Evolutionary conservation across 2,888 invertebrate species (phyloP).

Genomic region (Epirrhoe tristata): DNA sequence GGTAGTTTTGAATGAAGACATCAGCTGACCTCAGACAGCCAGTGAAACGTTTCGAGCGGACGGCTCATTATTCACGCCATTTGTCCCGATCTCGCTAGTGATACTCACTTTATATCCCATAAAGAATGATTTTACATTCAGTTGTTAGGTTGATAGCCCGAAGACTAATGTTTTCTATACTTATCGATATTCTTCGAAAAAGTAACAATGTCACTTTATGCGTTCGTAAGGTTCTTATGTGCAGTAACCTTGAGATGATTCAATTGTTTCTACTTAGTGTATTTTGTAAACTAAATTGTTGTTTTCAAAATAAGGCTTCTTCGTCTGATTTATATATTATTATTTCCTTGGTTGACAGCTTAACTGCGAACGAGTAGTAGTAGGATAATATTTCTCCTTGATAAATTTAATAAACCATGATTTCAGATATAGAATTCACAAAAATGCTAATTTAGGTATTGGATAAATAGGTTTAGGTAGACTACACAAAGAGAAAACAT

Average conservation of each 20-base stretch:
- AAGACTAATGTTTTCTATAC: neutral
- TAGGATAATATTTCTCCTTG: neutral
- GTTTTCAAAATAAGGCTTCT: no score
- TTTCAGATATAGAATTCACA: neutral
- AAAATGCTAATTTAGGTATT: neutral
- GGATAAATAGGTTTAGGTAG: neutral
- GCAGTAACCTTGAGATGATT: no score
- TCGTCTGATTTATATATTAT: neutral
- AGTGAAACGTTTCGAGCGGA: constrained; percentile 56
- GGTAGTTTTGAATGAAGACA: constrained; percentile 46
- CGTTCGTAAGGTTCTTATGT: no score
- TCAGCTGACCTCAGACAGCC: constrained; percentile 55
- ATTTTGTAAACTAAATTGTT: no score
- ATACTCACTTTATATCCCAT: constrained; percentile 54
- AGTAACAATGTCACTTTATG: no score
- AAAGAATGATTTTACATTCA: constrained; percentile 47
- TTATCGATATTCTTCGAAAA: neutral
- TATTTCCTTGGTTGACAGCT: neutral
- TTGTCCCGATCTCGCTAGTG: constrained; percentile 57
- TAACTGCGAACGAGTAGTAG: neutral
- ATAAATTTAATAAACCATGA: neutral
- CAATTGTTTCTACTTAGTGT: no score
- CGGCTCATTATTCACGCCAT: constrained; percentile 64
- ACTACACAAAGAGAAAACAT: constrained; percentile 8
- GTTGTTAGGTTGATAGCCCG: constrained; percentile 6